Evolutionary conservation across 2,113 vertebrate species (phyloP).

Genomic region (Sphyrna mokarran): DNA sequence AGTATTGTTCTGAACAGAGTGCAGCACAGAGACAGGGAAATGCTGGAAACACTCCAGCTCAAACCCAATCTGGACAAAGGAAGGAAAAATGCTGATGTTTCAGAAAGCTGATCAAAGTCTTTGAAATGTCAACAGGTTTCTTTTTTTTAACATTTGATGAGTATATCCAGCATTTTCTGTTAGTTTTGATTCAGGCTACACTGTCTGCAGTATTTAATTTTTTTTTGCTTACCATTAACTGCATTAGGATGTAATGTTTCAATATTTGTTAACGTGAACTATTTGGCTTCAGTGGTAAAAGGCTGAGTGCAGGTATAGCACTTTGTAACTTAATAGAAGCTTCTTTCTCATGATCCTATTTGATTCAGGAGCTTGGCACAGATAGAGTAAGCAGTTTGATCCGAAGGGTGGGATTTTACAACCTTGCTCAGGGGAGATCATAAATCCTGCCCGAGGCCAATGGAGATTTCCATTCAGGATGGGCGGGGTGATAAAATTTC

Average conservation of each 20-base stretch:
- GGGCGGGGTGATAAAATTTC: too few species aligned
- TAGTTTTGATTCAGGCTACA: neutral
- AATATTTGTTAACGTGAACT: neutral
- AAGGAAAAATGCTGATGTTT: neutral
- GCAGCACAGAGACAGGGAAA: neutral
- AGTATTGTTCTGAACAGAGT: neutral
- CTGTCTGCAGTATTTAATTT: neutral
- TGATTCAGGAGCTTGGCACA: too few species aligned
- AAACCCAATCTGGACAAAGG: neutral
- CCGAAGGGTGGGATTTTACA: too few species aligned
- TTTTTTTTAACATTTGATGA: neutral
- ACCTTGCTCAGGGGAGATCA: too few species aligned
- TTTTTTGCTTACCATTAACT: neutral
- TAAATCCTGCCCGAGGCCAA: too few species aligned
- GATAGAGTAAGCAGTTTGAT: too few species aligned
- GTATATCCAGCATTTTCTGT: neutral
- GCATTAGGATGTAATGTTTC: neutral
- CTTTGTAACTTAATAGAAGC: neutral
- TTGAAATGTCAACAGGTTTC: neutral
- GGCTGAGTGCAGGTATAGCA: neutral
- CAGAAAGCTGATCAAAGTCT: neutral
- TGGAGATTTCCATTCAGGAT: too few species aligned
- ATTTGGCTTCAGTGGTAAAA: neutral
- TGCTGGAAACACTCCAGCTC: neutral
- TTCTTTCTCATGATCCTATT: neutral